Conservation (phyloP, 2,888 invertebrate species). For the Tetranychus truncatus region DNA sequence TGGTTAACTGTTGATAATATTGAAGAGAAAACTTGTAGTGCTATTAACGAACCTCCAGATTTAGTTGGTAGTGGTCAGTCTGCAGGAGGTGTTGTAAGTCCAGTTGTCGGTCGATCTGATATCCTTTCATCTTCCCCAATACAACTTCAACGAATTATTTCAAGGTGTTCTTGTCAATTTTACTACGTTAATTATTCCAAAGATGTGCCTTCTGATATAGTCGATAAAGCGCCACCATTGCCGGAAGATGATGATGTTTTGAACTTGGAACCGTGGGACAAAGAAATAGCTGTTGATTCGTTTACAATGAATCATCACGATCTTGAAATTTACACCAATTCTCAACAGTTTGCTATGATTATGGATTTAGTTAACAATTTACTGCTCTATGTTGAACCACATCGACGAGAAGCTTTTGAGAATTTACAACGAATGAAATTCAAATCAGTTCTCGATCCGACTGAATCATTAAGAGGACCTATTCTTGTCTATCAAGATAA, state of each 20-base stretch:
- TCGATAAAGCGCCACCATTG: conserved; percentile 42
- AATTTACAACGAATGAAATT: conserved; percentile 78
- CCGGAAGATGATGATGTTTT: conserved; percentile 20
- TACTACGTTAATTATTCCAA: conserved; percentile 88
- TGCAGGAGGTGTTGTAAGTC: conserved; percentile 86
- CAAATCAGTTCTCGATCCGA: conserved; percentile 71
- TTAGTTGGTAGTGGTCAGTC: conserved; percentile 85
- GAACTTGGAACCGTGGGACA: conserved; percentile 49
- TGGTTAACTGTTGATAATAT: conserved; percentile 90
- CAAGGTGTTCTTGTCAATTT: conserved; percentile 91
- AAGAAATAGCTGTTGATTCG: conserved; percentile 77
- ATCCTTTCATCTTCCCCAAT: conserved; percentile 26
- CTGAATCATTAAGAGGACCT: conserved; percentile 74
- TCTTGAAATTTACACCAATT: conserved; percentile 39
- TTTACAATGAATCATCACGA: conserved; percentile 97
- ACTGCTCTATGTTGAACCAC: conserved; percentile 84
- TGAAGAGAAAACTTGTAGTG: conserved; percentile 49
- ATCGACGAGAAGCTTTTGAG: conserved; percentile 73
- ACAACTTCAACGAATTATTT: conserved; percentile 86
- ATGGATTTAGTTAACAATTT: conserved; percentile 94
- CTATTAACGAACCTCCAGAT: conserved; percentile 60
- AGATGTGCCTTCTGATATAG: conserved; percentile 46
- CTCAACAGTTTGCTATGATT: conserved; percentile 72
- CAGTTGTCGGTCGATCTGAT: conserved; percentile 49
- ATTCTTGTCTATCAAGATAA: conserved; percentile 52